A percentile compares a stretch with the other conserved stretches of the same genome.
Conservation (phyloP, 2,113 vertebrate genomes). For the Typhlomys cinereus region DNA sequence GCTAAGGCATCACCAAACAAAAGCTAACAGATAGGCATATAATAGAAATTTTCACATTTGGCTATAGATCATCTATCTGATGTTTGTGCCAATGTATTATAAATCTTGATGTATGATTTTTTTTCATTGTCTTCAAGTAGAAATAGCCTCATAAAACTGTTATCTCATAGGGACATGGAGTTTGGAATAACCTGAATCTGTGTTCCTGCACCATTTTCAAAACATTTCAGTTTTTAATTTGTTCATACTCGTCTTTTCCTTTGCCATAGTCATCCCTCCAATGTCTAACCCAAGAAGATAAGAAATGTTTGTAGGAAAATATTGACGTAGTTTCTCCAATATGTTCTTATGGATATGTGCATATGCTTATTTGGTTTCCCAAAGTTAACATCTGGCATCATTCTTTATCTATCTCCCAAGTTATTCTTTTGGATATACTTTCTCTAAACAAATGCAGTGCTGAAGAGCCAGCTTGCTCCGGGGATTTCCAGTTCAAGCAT, state of each 20-base stretch:
- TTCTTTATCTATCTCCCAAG: too few species aligned
- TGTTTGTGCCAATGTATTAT: neutral
- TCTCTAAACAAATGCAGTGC: too few species aligned
- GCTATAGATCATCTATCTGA: neutral
- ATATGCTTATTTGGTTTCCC: too few species aligned
- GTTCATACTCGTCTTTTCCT: neutral
- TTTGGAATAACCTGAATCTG: neutral
- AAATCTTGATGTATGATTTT: neutral
- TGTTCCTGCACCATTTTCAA: neutral
- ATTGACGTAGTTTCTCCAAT: too few species aligned
- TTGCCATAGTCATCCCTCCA: neutral
- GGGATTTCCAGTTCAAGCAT: too few species aligned
- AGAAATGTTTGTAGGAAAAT: neutral
- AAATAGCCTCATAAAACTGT: neutral
- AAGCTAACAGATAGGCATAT: neutral
- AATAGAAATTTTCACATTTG: neutral
- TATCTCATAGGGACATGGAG: neutral
- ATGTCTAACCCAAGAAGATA: neutral
- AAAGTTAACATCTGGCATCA: too few species aligned
- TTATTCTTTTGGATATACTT: too few species aligned
- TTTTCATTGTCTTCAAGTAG: neutral
- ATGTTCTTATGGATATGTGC: too few species aligned
- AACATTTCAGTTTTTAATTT: neutral
- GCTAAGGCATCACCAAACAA: neutral
- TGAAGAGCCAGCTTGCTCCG: too few species aligned